These are phyloP conservation scores for Drosophila leonis DNA, from an alignment of 2,888 invertebrate genomes.

Conservation along the genomic window DNA sequence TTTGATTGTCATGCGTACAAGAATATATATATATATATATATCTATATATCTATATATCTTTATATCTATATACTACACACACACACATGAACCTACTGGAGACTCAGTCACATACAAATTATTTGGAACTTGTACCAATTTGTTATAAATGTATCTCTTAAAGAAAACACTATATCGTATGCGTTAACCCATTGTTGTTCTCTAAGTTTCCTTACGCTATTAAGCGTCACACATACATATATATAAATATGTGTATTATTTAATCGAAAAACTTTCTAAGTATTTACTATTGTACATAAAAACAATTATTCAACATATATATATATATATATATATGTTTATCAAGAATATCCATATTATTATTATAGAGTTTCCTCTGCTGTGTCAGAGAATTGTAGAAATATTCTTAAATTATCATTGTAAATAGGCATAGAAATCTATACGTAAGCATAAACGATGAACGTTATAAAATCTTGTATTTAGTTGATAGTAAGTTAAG, in stretches of 20 bases:
- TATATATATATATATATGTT: neutral
- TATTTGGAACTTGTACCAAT: slow-evolving; percentile 7
- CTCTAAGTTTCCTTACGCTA: slow-evolving; percentile 70
- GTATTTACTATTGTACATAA: slow-evolving; percentile 68
- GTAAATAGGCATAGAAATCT: slow-evolving; percentile 23
- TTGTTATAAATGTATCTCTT: slow-evolving; percentile 13
- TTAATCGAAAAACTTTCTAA: slow-evolving; percentile 46
- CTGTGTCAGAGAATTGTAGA: slow-evolving; percentile 6
- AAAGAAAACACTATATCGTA: neutral
- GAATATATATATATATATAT: slow-evolving; percentile 12
- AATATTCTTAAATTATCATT: slow-evolving; percentile 14
- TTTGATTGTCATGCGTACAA: slow-evolving; percentile 17
- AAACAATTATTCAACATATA: slow-evolving; percentile 22
- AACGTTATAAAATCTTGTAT: slow-evolving; percentile 14
- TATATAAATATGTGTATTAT: slow-evolving; percentile 17
- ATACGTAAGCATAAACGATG: neutral
- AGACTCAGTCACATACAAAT: slow-evolving; percentile 8
- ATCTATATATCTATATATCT: neutral
- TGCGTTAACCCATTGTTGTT: slow-evolving; percentile 41
- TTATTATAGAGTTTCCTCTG: neutral
- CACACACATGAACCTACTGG: neutral
- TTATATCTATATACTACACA: slow-evolving; percentile 5
- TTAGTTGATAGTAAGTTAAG: slow-evolving; percentile 59
- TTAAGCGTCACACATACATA: slow-evolving; percentile 7
- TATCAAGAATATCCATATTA: neutral